Evolutionary conservation across 2,113 vertebrate genomes (phyloP).

Genomic region (Thunnus thynnus): DNA sequence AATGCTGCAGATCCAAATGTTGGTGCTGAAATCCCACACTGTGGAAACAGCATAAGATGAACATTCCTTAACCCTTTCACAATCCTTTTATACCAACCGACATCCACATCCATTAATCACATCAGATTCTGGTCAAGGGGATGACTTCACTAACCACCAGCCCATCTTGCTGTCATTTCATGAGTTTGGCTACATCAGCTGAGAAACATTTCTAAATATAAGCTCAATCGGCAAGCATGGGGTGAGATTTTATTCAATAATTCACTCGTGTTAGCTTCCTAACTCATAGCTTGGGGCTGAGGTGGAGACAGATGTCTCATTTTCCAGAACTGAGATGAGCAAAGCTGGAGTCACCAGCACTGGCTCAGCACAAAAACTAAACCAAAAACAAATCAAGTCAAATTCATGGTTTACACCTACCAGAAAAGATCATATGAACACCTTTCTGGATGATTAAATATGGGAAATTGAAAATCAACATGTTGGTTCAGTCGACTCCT

Average conservation of each 20-base stretch:
- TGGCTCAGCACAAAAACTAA: background rate
- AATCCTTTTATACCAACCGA: no score
- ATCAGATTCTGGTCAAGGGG: background rate
- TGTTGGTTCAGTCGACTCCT: no score
- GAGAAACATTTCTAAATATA: background rate
- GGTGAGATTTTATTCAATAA: background rate
- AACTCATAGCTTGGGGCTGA: background rate
- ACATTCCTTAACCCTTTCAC: background rate
- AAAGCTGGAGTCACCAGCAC: background rate
- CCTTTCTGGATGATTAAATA: background rate
- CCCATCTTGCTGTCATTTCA: background rate
- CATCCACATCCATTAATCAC: background rate
- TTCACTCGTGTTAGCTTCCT: background rate
- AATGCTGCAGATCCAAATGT: background rate
- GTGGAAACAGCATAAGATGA: conserved; percentile 5
- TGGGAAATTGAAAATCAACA: no score
- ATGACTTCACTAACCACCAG: conserved; percentile 9
- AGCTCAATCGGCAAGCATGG: background rate
- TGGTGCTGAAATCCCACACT: conserved; percentile 5
- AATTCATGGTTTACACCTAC: background rate
- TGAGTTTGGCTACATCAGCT: background rate
- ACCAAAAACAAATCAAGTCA: background rate
- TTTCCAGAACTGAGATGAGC: background rate
- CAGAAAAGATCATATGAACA: background rate
- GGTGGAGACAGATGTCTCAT: background rate